Evolutionary conservation across 1,140 invertebrate genomes (phyloP).

Genomic region (Littorina saxatilis): DNA sequence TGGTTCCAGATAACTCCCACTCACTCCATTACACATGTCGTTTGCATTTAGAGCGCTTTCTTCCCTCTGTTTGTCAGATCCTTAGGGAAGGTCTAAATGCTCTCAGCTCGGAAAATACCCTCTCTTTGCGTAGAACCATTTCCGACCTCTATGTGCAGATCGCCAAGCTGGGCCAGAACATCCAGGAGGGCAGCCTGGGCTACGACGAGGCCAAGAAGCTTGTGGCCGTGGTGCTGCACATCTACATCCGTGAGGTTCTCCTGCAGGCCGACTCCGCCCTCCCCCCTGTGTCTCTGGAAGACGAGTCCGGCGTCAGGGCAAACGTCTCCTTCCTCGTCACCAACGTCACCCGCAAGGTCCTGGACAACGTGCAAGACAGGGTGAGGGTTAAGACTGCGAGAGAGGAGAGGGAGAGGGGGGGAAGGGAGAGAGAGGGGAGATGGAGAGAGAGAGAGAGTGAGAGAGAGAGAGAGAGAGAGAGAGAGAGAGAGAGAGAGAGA

Average conservation of each 20-base stretch:
- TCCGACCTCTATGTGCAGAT: too few relatives aligned
- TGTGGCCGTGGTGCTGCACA: constrained; percentile 8
- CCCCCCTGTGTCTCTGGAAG: background rate
- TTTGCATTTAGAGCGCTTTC: too few relatives aligned
- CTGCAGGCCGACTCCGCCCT: background rate
- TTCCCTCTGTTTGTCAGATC: too few relatives aligned
- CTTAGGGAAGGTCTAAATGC: too few relatives aligned
- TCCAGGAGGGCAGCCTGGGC: background rate
- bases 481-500: too few relatives aligned
- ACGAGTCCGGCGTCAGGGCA: background rate
- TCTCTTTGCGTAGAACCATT: too few relatives aligned
- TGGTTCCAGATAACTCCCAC: too few relatives aligned
- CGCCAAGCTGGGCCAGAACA: background rate
- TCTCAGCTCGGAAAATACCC: too few relatives aligned
- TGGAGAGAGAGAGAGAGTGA: background rate
- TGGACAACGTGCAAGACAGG: background rate
- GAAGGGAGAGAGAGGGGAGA: background rate
- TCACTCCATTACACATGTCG: too few relatives aligned
- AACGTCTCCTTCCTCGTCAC: background rate
- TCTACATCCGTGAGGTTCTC: constrained; percentile 14
- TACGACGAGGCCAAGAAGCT: constrained; percentile 18
- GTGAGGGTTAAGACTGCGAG: background rate
- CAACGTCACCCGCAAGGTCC: background rate
- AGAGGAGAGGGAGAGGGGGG: background rate
- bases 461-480: too few relatives aligned